These are phyloP conservation scores for Cryptomyrus ogoouensis DNA, from an alignment of 2,113 vertebrate species.

Conservation along the genomic window DNA sequence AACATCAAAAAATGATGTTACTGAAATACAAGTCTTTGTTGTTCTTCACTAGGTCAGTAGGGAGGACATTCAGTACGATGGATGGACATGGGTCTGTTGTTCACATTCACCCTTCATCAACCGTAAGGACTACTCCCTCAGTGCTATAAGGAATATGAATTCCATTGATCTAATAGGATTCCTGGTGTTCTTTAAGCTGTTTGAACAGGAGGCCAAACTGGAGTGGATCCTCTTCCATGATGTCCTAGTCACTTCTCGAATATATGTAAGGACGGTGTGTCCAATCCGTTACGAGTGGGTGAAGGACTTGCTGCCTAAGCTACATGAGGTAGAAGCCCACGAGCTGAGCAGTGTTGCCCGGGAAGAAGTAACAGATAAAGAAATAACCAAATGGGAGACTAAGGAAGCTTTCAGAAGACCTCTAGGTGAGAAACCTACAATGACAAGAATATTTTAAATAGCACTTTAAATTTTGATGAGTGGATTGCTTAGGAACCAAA, in stretches of 20 bases:
- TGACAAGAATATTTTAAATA: neutral
- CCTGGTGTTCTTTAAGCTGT: slow-evolving; percentile 60
- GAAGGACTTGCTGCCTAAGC: slow-evolving; percentile 82
- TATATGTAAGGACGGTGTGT: slow-evolving; percentile 85
- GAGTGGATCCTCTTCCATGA: slow-evolving; percentile 97
- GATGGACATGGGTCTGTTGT: slow-evolving; percentile 89
- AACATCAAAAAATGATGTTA: neutral
- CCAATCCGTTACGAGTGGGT: slow-evolving; percentile 93
- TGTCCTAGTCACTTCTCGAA: slow-evolving; percentile 81
- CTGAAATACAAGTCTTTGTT: neutral
- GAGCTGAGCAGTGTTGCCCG: slow-evolving; percentile 87
- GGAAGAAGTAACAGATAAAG: slow-evolving; percentile 82
- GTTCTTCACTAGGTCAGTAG: slow-evolving; percentile 68
- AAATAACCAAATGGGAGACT: slow-evolving; percentile 70
- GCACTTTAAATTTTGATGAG: neutral
- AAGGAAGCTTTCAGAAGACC: slow-evolving; percentile 72
- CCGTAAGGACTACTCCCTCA: slow-evolving; percentile 60
- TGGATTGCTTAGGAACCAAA: neutral
- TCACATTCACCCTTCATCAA: slow-evolving; percentile 91
- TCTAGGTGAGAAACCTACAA: slow-evolving; percentile 56
- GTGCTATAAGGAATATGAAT: neutral
- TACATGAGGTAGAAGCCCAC: slow-evolving; percentile 84
- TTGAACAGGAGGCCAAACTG: slow-evolving; percentile 75
- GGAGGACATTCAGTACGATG: slow-evolving; percentile 92
- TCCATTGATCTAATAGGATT: neutral